Conservation (phyloP, 1,140 invertebrate genomes). For the Drosophila yakuba region DNA sequence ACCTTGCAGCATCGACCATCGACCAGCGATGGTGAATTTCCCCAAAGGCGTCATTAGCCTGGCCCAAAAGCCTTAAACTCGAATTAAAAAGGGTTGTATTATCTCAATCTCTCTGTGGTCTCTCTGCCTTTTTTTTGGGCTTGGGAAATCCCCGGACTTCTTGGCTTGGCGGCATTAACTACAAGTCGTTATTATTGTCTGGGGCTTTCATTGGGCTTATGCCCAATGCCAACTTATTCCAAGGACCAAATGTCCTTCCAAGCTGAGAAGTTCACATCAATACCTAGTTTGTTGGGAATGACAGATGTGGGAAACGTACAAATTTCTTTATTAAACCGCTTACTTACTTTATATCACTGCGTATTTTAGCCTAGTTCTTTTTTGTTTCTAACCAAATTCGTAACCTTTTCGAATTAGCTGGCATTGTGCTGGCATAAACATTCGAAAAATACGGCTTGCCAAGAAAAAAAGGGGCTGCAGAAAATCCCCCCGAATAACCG, state of each 20-base stretch:
- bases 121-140: background rate
- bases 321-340: background rate
- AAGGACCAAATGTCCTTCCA: constrained; percentile 61
- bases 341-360: background rate
- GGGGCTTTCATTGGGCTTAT: constrained; percentile 46
- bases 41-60: constrained; percentile 70
- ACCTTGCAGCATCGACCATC: constrained; percentile 8
- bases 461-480: background rate
- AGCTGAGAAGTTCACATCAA: background rate
- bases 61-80: constrained; percentile 46
- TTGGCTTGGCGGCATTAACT: constrained; percentile 69
- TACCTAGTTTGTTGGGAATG: background rate
- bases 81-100: constrained; percentile 41
- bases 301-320: background rate
- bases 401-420: background rate
- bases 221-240: constrained; percentile 17
- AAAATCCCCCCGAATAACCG: background rate
- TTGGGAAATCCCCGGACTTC: constrained; percentile 17
- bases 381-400: background rate
- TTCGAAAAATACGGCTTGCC: background rate
- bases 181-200: constrained; percentile 79
- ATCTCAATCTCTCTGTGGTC: background rate
- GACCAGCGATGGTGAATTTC: constrained; percentile 31
- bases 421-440: background rate
- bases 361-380: background rate